Conservation (phyloP, 1,140 invertebrate species). For the Drosophila sturtevanti region DNA sequence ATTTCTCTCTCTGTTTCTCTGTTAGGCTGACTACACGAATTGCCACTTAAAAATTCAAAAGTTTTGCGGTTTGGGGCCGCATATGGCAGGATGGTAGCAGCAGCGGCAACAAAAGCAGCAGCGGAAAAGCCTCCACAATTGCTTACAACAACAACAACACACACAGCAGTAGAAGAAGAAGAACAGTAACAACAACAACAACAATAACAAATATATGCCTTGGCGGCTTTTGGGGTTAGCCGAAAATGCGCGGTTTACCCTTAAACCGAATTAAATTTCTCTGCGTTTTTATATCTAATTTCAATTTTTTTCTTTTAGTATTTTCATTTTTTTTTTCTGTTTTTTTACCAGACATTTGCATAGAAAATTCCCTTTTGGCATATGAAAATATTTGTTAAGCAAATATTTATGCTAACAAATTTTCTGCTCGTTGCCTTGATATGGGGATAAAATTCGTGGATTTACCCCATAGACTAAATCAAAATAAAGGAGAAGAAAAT, state of each 20-base stretch:
- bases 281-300: constrained; percentile 62
- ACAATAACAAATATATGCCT: constrained; percentile 46
- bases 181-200: constrained; percentile 59
- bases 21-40: constrained; percentile 58
- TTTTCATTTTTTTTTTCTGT: constrained; percentile 16
- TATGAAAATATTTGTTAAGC: constrained; percentile 48
- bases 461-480: neutral
- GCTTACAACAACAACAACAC: constrained; percentile 33
- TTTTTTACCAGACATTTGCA: constrained; percentile 51
- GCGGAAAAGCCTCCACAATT: constrained; percentile 12
- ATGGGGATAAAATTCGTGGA: constrained; percentile 25
- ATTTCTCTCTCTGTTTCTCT: neutral
- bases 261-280: constrained; percentile 67
- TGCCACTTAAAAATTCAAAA: constrained; percentile 82
- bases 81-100: constrained; percentile 52
- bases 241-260: constrained; percentile 57
- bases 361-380: constrained; percentile 51
- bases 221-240: constrained; percentile 58
- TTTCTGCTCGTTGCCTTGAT: constrained; percentile 21
- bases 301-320: constrained; percentile 53
- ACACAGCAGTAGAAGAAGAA: constrained; percentile 30
- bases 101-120: constrained; percentile 38
- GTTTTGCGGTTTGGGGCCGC: constrained; percentile 67
- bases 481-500: constrained; percentile 12
- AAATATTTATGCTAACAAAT: constrained; percentile 60